These are phyloP conservation scores for Habroteleia sp. DNA, from an alignment of 2,888 invertebrate genomes.

Conservation along the genomic window DNA sequence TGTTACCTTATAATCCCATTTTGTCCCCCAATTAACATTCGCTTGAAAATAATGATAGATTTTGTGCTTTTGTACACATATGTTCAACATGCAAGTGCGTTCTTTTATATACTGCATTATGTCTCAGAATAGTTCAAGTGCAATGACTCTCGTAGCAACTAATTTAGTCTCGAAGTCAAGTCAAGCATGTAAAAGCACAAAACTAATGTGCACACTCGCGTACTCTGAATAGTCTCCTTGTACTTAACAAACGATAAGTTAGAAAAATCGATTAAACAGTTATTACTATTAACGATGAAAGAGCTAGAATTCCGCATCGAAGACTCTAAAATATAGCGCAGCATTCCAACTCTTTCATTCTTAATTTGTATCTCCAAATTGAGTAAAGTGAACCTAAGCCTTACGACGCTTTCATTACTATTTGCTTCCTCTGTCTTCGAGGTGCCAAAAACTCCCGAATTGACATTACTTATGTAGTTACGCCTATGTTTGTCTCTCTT, in stretches of 20 bases:
- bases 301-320: slow-evolving; percentile 5
- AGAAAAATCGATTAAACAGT: slow-evolving; percentile 12
- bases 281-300: slow-evolving; percentile 29
- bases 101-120: not conserved
- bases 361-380: not conserved
- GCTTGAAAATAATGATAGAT: slow-evolving; percentile 30
- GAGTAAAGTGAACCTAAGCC: slow-evolving; percentile 7
- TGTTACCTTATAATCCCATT: slow-evolving; percentile 4
- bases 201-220: slow-evolving; percentile 6
- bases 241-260: slow-evolving; percentile 15
- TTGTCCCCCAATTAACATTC: slow-evolving; percentile 2
- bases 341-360: slow-evolving; percentile 11
- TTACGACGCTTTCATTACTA: not conserved
- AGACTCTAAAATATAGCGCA: slow-evolving; percentile 1
- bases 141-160: not conserved
- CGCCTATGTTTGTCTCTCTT: not conserved
- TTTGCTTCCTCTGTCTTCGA: not conserved
- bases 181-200: slow-evolving; percentile 18
- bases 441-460: slow-evolving; percentile 1
- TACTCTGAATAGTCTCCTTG: slow-evolving; percentile 1
- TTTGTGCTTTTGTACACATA: slow-evolving; percentile 25
- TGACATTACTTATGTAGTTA: slow-evolving; percentile 3
- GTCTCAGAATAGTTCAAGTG: not conserved
- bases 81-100: slow-evolving; percentile 9
- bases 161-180: not conserved